Conservation (phyloP, 23 tunicate genomes). For the Oikopleura dioica region DNA sequence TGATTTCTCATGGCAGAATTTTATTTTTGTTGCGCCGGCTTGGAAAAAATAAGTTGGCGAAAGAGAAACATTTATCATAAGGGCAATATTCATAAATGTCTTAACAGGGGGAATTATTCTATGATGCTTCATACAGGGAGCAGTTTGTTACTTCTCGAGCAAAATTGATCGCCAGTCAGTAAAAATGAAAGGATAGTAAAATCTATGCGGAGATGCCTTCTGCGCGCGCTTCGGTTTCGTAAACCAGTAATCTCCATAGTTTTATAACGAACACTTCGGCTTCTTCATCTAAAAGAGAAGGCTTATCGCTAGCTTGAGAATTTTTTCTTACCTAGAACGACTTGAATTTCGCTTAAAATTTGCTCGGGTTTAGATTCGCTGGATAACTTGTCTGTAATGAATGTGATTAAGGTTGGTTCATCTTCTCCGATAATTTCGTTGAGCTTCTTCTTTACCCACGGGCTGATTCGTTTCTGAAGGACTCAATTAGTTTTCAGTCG, state of each 20-base stretch:
- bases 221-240: constrained; percentile 84
- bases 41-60: too few species aligned
- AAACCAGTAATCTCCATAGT: constrained; percentile 83
- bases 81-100: too few species aligned
- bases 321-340: constrained; percentile 3
- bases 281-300: constrained; percentile 62
- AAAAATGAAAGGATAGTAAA: not conserved
- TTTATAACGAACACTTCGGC: constrained; percentile 96
- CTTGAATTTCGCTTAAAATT: not conserved
- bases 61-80: too few species aligned
- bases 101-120: too few species aligned
- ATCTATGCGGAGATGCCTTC: constrained; percentile 47
- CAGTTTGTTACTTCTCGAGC: too few species aligned
- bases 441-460: constrained; percentile 87
- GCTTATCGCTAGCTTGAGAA: too few species aligned
- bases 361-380: not conserved
- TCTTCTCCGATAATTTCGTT: constrained; percentile 93
- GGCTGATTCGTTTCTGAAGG: constrained; percentile 73
- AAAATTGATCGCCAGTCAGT: too few species aligned
- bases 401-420: constrained; percentile 82
- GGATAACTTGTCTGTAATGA: constrained; percentile 19
- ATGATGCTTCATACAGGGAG: too few species aligned
- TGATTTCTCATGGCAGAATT: too few species aligned
- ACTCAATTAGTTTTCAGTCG: too few species aligned
- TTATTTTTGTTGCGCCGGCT: too few species aligned